Percentiles rank a stretch among this genome's conserved stretches.
Evolutionary conservation across 2,797 vertebrate species (phyloP).

Genomic region (Cebuella pygmaea): DNA sequence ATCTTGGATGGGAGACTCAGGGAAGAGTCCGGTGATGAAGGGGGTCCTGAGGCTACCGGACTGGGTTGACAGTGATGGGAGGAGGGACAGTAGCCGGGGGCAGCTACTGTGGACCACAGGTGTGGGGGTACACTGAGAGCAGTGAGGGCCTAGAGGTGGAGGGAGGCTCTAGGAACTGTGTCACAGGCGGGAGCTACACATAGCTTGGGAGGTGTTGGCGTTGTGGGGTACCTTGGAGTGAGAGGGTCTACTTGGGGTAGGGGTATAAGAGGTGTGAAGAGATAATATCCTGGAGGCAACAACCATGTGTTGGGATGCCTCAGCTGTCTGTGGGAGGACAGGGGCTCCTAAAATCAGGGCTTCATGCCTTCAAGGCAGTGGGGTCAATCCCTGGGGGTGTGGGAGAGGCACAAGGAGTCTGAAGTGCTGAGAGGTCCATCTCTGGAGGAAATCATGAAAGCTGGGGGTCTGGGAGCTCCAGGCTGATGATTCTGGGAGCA

Average conservation of each 20-base stretch:
- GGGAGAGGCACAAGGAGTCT: fast-evolving
- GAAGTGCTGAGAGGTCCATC: background rate
- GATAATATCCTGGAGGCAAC: background rate
- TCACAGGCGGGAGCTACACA: background rate
- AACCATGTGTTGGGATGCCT: too few species aligned
- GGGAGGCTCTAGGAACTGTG: background rate
- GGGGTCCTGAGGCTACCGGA: background rate
- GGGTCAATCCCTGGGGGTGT: background rate
- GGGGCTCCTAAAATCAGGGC: background rate
- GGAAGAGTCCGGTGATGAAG: background rate
- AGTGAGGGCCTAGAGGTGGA: background rate
- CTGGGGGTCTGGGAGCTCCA: background rate
- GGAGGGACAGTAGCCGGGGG: background rate
- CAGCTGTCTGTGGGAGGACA: background rate
- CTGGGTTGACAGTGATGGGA: background rate
- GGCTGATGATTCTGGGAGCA: background rate
- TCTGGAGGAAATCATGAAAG: background rate
- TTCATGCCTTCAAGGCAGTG: background rate
- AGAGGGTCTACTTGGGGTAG: background rate
- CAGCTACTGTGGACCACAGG: background rate
- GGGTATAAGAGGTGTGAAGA: background rate
- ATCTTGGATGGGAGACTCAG: background rate
- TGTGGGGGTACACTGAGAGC: background rate
- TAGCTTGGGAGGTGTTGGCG: background rate
- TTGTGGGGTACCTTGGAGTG: background rate